These are phyloP conservation scores for Dorcus parallelipipedus DNA, from an alignment of 2,888 invertebrate species.

Conservation along the genomic window DNA sequence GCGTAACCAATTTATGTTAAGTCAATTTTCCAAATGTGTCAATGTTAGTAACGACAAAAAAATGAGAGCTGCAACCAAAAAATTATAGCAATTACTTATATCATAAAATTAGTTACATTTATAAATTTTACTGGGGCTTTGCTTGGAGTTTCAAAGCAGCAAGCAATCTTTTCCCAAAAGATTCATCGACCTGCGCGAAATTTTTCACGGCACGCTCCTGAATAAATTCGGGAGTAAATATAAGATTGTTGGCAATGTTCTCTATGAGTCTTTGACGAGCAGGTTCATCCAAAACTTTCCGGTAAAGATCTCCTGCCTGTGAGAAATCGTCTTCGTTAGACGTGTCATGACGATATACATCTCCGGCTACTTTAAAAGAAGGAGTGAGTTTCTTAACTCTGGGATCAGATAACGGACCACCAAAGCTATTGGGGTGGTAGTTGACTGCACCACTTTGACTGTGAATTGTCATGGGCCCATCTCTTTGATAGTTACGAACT, in stretches of 20 bases:
- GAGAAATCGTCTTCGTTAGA: conserved; percentile 88
- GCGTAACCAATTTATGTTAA: too few relatives aligned
- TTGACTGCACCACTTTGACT: conserved; percentile 90
- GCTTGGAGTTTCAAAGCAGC: conserved; percentile 44
- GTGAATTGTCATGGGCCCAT: conserved; percentile 74
- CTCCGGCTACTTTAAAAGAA: conserved; percentile 64
- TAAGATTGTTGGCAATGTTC: conserved; percentile 78
- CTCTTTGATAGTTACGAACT: conserved; percentile 82
- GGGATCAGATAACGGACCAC: conserved; percentile 74
- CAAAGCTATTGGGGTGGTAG: conserved; percentile 95
- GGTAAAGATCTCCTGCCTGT: conserved; percentile 80
- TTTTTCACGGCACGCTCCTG: conserved; percentile 83
- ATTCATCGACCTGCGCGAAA: conserved; percentile 76
- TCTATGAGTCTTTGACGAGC: conserved; percentile 58
- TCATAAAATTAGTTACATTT: not conserved
- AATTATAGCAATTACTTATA: too few relatives aligned
- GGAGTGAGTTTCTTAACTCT: conserved; percentile 60
- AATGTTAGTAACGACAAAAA: too few relatives aligned
- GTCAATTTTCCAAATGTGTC: too few relatives aligned
- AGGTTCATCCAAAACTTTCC: conserved; percentile 59
- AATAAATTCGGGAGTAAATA: conserved; percentile 78
- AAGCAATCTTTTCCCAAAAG: conserved; percentile 72
- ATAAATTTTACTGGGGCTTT: conserved; percentile 28
- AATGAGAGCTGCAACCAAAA: too few relatives aligned
- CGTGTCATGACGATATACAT: conserved; percentile 76